A percentile compares a stretch with the other conserved stretches of the same genome.
phyloP scores from a whole-genome alignment of 2,797 vertebrate genomes.

The Sebastes iracundus region DNA sequence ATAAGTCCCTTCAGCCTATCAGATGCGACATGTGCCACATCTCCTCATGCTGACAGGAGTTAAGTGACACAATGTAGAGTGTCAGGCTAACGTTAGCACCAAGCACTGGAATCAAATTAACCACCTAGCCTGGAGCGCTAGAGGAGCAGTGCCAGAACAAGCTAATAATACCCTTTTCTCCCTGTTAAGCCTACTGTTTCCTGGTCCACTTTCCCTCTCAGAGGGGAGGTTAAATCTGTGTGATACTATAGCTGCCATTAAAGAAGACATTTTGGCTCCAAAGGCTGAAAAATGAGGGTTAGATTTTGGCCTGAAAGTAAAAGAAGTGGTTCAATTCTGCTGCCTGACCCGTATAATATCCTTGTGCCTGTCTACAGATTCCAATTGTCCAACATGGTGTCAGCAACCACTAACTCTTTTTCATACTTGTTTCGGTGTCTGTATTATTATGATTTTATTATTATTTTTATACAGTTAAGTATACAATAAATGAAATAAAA shows the following conservation, averaged over 20 bases:
- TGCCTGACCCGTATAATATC: too few relatives aligned
- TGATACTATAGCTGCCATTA: conserved; percentile 18
- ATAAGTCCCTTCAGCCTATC: conserved; percentile 31
- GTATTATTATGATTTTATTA: too few relatives aligned
- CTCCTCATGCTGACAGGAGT: conserved; percentile 51
- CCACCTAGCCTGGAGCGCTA: conserved; percentile 64
- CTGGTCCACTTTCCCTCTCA: conserved; percentile 63
- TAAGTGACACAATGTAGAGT: conserved; percentile 61
- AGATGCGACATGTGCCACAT: conserved; percentile 69
- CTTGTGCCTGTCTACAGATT: too few relatives aligned
- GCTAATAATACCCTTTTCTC: conserved; percentile 79
- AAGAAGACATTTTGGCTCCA: conserved; percentile 15
- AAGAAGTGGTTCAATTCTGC: background rate
- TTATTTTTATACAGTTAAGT: too few relatives aligned
- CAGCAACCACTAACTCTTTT: too few relatives aligned
- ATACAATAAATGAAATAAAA: too few relatives aligned
- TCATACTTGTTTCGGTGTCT: too few relatives aligned
- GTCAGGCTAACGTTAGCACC: conserved; percentile 70
- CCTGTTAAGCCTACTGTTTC: conserved; percentile 62
- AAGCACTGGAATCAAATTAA: conserved; percentile 76
- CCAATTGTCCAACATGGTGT: too few relatives aligned
- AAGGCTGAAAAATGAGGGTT: conserved; percentile 22
- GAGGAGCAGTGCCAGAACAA: conserved; percentile 71
- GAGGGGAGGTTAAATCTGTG: conserved; percentile 32
- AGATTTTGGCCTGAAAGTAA: background rate